phyloP scores from a whole-genome alignment of 2,888 invertebrate species.

The Eupithecia subumbrata region DNA sequence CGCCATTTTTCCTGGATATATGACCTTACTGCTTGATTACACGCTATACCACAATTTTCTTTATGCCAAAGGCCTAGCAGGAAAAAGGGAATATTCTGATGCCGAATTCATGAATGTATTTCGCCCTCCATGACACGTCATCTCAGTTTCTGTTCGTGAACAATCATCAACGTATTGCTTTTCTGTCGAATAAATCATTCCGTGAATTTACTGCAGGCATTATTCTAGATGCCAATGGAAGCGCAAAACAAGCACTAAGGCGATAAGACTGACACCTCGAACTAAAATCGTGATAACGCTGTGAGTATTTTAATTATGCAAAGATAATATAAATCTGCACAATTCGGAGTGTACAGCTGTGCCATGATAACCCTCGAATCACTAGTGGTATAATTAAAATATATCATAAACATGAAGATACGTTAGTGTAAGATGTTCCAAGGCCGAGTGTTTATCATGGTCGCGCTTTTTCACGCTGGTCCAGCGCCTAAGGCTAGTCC shows the following conservation, averaged over 20 bases:
- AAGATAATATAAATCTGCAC: constrained; percentile 30
- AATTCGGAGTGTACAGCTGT: constrained; percentile 30
- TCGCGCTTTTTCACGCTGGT: constrained; percentile 62
- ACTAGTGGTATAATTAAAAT: constrained; percentile 59
- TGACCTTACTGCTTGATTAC: constrained; percentile 38
- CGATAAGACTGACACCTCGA: constrained; percentile 23
- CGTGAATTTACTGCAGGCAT: not conserved
- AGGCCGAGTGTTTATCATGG: constrained; percentile 60
- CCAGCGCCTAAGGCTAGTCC: not conserved
- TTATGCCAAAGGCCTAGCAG: constrained; percentile 25
- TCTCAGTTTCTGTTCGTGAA: not conserved
- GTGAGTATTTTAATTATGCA: constrained; percentile 19
- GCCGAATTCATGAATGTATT: constrained; percentile 3
- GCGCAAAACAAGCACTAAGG: constrained; percentile 17
- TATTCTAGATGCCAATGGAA: not conserved
- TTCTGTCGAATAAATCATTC: not conserved
- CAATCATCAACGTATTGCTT: constrained; percentile 5
- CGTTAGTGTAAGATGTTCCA: constrained; percentile 61
- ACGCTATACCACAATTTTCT: constrained; percentile 35
- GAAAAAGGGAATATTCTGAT: constrained; percentile 22
- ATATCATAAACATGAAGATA: constrained; percentile 58
- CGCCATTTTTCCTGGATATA: constrained; percentile 35
- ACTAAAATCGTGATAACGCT: constrained; percentile 11
- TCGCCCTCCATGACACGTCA: not conserved
- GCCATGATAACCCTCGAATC: constrained; percentile 50